Base-by-base conservation (phyloP, 2,888 invertebrate genomes). In the Tipula helvola region DNA sequence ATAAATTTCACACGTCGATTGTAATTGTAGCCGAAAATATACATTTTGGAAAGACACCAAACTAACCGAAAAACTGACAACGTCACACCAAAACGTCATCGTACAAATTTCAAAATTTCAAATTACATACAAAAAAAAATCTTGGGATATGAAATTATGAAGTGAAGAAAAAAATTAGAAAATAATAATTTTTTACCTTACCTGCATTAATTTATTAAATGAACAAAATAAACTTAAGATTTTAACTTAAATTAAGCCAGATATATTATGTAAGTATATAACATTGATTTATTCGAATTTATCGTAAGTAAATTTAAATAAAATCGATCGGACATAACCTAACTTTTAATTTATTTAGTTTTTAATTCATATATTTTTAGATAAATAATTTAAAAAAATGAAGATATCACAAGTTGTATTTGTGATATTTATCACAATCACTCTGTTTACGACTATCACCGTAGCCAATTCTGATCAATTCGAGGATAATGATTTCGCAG, bases 401-500 rank as follows among this genome's bases (percentile, higher is more conserved):
- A 71, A 12, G 28, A 71, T 71, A 28, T 71, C 71, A 71, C 71
- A 71, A 71, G 10, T 71, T 10, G 10, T 71, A 28, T 71, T 71
- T 71, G 71, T 71, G 71, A 10, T 71, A 71, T 28, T 71, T 71
- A 71, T 71, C 28, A 28, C 28, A 12, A 13, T 28, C 71, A 71
- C 71, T 10, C 1, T 71, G 10, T 71, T 71, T 10, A 71, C 71
- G 28, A 18, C 71, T 10, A 28, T 71, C 13, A 28, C 12, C 3
- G 71, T 71, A 8, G 18, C 71, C 28, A 71, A 71, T 44, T 83
- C 88, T 13, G 87, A 86, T 16, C 87, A 88, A n/a, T 88, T 89
- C 13, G 90, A 91, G 85, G 97, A 97, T 90, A 97, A 97, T 93
- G 98, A 98, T 89, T 98, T 98, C 93, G 98, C 98, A 0, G 98